Conservation (phyloP, 2,797 vertebrate genomes). For the Alfaro cultratus region DNA sequence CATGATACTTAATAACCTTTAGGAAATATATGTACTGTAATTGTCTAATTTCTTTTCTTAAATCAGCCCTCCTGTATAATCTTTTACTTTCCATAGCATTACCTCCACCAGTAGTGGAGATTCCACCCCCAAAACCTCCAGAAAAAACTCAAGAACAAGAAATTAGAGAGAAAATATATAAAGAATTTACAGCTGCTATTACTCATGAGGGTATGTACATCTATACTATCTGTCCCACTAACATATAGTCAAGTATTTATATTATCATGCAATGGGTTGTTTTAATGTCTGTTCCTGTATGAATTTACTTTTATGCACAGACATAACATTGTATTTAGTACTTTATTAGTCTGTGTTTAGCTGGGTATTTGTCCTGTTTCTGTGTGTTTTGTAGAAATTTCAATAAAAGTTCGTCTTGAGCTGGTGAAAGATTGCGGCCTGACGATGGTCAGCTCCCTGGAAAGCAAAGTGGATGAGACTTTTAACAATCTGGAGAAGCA, state of each 20-base stretch:
- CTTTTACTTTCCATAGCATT: neutral
- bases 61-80: neutral
- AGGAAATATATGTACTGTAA: neutral
- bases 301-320: neutral
- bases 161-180: constrained; percentile 77
- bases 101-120: constrained; percentile 17
- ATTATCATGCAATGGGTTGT: neutral
- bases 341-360: neutral
- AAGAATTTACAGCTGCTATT: constrained; percentile 83
- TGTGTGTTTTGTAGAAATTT: constrained; percentile 72
- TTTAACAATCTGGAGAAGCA: constrained; percentile 84
- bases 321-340: neutral
- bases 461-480: constrained; percentile 74
- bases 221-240: neutral
- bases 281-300: neutral
- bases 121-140: constrained; percentile 42
- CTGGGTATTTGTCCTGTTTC: constrained; percentile 19
- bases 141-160: constrained; percentile 65
- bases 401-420: constrained; percentile 81
- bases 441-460: constrained; percentile 75
- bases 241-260: neutral
- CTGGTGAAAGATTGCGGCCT: constrained; percentile 85
- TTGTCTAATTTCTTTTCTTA: neutral
- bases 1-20: constrained; percentile 45
- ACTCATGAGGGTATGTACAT: constrained; percentile 82